Evolutionary conservation across 2,113 vertebrate genomes (phyloP).

Genomic region (Periophthalmodon schlosseri): DNA sequence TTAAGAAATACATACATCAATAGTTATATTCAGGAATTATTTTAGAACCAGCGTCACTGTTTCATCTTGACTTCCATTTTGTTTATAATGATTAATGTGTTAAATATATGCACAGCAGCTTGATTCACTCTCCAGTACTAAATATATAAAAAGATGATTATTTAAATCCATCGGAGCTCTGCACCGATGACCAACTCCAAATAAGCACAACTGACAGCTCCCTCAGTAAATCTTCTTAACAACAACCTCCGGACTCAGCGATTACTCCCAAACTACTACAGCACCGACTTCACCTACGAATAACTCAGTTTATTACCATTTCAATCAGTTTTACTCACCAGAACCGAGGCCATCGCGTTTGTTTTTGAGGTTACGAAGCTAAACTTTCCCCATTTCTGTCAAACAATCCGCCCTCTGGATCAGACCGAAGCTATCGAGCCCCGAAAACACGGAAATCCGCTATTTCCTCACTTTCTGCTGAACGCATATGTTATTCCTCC

Average conservation of each 20-base stretch:
- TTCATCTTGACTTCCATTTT: no score
- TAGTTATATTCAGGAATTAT: no score
- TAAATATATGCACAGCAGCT: no score
- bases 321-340: conserved; percentile 58
- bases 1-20: no score
- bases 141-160: no score
- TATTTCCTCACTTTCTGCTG: not conserved
- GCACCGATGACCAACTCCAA: no score
- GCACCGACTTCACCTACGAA: not conserved
- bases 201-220: conserved; percentile 8
- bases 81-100: no score
- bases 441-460: conserved; percentile 24
- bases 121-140: no score
- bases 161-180: no score
- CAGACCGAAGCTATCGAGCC: conserved; percentile 59
- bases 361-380: not conserved
- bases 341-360: conserved; percentile 70
- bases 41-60: no score
- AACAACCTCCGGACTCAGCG: conserved; percentile 31
- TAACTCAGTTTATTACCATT: accelerated
- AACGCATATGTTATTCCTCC: not conserved
- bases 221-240: conserved; percentile 60
- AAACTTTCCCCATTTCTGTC: conserved; percentile 33
- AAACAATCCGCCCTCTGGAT: conserved; percentile 51
- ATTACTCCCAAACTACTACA: not conserved